Conservation (phyloP, 2,888 invertebrate genomes). For the Blomia tropicalis region DNA sequence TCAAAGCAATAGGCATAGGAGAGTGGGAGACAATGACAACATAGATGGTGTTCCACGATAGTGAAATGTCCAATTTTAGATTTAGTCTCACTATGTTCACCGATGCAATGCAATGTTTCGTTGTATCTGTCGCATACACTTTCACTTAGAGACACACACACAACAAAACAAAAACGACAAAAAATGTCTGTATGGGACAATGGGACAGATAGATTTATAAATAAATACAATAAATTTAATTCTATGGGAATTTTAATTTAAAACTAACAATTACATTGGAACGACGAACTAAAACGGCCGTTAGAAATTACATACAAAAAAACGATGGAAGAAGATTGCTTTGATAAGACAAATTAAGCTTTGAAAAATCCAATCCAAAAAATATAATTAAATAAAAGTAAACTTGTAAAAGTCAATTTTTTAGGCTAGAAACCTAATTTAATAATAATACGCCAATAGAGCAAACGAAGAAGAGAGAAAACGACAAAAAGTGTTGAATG, state of each 20-base stretch:
- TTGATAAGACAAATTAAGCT: slow-evolving; percentile 12
- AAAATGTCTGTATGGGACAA: too few species aligned
- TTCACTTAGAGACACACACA: too few species aligned
- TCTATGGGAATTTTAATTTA: slow-evolving; percentile 5
- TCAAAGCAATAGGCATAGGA: too few species aligned
- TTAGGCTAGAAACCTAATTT: neutral
- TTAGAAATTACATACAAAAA: neutral
- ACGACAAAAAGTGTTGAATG: too few species aligned
- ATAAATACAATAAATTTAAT: neutral
- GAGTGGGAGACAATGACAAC: too few species aligned
- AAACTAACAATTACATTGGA: slow-evolving; percentile 12
- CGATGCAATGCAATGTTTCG: too few species aligned
- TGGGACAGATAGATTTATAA: too few species aligned
- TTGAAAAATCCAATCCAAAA: slow-evolving; percentile 6
- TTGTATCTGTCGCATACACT: too few species aligned
- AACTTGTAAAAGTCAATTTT: neutral
- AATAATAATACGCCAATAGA: neutral
- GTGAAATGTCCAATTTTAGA: too few species aligned
- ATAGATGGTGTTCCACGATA: too few species aligned
- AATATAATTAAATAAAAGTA: slow-evolving; percentile 10
- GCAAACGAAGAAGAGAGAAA: too few species aligned
- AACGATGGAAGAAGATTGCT: neutral
- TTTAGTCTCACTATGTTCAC: too few species aligned
- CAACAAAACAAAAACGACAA: neutral
- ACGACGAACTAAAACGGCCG: neutral